Evolutionary conservation across 2,888 invertebrate genomes (phyloP).

Genomic region (Hetaerina titia): DNA sequence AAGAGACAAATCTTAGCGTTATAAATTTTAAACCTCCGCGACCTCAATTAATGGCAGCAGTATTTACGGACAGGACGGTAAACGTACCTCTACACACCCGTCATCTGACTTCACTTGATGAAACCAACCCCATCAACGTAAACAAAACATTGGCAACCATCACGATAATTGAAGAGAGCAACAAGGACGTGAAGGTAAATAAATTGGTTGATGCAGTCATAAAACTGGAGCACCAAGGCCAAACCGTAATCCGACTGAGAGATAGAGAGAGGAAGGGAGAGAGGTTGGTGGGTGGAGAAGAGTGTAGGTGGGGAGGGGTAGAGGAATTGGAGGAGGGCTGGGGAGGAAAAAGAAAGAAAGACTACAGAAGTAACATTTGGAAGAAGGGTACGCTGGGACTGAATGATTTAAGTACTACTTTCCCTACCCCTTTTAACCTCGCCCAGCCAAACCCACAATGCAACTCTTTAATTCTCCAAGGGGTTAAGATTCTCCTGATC

Average conservation of each 20-base stretch:
- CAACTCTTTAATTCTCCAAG: slow-evolving; percentile 40
- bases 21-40: too few species aligned
- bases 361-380: neutral
- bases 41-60: too few species aligned
- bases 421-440: neutral
- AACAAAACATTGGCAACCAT: slow-evolving; percentile 10
- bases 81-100: neutral
- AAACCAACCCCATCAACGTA: neutral
- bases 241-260: neutral
- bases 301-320: too few species aligned
- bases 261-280: neutral
- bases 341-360: neutral
- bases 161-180: neutral
- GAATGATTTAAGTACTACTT: neutral
- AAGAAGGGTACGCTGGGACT: neutral
- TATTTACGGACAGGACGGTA: too few species aligned
- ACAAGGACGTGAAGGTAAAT: neutral
- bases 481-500: slow-evolving; percentile 54
- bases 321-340: too few species aligned
- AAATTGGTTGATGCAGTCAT: neutral
- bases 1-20: too few species aligned
- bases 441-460: slow-evolving; percentile 7
- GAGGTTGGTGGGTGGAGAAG: neutral
- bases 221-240: neutral
- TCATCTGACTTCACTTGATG: neutral